These are phyloP conservation scores for Drosophila dives DNA, from an alignment of 2,888 invertebrate species.

Conservation along the genomic window DNA sequence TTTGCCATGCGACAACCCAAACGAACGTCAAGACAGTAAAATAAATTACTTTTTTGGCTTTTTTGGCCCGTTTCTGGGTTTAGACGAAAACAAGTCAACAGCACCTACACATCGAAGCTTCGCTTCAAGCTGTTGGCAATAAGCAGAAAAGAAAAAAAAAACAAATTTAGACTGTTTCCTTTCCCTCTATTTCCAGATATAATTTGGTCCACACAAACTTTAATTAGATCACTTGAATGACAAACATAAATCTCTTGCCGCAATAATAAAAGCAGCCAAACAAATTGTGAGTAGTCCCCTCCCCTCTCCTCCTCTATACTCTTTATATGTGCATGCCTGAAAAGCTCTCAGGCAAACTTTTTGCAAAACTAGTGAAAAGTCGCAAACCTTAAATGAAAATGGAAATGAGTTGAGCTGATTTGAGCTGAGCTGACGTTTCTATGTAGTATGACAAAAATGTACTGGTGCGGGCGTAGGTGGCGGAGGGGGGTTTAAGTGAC, in stretches of 20 bases:
- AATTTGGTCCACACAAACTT: constrained; percentile 64
- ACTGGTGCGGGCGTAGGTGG: too few relatives aligned
- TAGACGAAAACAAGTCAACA: constrained; percentile 62
- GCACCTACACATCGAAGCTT: constrained; percentile 38
- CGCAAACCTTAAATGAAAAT: constrained; percentile 68
- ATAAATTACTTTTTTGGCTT: constrained; percentile 71
- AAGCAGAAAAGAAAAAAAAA: not conserved
- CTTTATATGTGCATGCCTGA: constrained; percentile 22
- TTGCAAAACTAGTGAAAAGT: constrained; percentile 64
- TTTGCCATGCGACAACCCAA: constrained; percentile 44
- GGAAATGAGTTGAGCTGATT: constrained; percentile 67
- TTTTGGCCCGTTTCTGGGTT: constrained; percentile 46
- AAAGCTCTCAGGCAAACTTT: constrained; percentile 70
- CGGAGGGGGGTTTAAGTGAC: not conserved
- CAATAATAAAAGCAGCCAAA: constrained; percentile 71
- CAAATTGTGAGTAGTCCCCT: constrained; percentile 53
- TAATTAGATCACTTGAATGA: constrained; percentile 76
- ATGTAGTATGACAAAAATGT: not conserved
- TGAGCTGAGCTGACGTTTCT: constrained; percentile 54
- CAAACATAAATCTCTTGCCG: constrained; percentile 74
- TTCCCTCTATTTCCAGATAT: constrained; percentile 28
- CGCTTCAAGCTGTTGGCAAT: constrained; percentile 13
- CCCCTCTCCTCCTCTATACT: too few relatives aligned
- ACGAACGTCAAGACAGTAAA: constrained; percentile 52
- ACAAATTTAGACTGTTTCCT: constrained; percentile 20